Evolutionary conservation across 1,140 invertebrate species (phyloP).

Genomic region (Drosophila mauritiana): DNA sequence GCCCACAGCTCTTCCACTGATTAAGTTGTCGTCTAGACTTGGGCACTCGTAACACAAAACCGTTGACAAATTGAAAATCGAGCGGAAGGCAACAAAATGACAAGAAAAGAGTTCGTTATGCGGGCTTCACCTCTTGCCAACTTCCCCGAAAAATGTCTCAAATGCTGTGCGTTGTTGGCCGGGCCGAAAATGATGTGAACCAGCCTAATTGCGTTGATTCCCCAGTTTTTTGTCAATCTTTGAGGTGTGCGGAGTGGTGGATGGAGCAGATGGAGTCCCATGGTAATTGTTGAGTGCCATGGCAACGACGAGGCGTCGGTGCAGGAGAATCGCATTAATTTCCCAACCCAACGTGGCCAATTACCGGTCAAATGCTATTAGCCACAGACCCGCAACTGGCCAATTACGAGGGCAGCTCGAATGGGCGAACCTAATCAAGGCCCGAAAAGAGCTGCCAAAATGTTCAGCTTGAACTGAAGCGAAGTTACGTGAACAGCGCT

Average conservation of each 20-base stretch:
- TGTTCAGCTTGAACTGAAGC: conserved; percentile 35
- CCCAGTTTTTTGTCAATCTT: conserved; percentile 1
- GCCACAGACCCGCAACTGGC: conserved; percentile 58
- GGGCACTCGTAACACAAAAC: conserved; percentile 2
- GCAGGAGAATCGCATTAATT: conserved; percentile 54
- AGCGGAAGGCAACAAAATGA: conserved; percentile 2
- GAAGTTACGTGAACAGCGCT: conserved; percentile 41
- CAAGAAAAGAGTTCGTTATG: conserved; percentile 16
- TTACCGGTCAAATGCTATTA: conserved; percentile 58
- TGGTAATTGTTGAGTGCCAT: conserved; percentile 51
- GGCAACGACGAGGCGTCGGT: conserved; percentile 43
- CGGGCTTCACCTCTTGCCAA: conserved; percentile 22
- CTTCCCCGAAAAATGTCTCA: conserved; percentile 27
- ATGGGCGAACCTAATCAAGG: conserved; percentile 52
- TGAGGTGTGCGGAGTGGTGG: neutral
- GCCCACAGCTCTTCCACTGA: conserved; percentile 1
- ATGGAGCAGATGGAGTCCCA: conserved; percentile 24
- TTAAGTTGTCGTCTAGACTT: conserved; percentile 12
- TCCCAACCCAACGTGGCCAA: conserved; percentile 45
- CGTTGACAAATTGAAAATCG: conserved; percentile 14
- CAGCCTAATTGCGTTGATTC: conserved; percentile 47
- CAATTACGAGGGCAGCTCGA: conserved; percentile 44
- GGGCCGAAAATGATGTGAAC: conserved; percentile 37
- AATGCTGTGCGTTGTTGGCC: neutral
- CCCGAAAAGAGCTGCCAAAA: conserved; percentile 40